Evolutionary conservation across 1,140 invertebrate species (phyloP).

Genomic region (Drosophila pseudoobscura): DNA sequence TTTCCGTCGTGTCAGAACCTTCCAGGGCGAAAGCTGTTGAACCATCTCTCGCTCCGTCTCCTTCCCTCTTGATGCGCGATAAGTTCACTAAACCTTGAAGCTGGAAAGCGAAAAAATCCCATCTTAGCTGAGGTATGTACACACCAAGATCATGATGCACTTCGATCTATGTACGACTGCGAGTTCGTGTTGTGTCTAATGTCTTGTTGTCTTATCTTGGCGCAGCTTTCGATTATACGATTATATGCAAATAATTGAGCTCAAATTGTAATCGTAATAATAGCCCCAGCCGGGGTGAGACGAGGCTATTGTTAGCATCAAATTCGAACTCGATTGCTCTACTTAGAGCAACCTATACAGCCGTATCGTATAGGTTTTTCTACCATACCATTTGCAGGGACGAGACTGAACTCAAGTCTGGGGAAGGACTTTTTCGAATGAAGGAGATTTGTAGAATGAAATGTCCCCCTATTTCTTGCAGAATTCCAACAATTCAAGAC

Average conservation of each 20-base stretch:
- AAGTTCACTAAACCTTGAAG: slow-evolving; percentile 57
- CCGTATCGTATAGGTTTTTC: slow-evolving; percentile 19
- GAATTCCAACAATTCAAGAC: too few relatives aligned
- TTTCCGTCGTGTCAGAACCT: slow-evolving; percentile 76
- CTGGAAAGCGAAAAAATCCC: slow-evolving; percentile 20
- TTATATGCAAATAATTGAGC: slow-evolving; percentile 59
- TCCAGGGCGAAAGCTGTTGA: slow-evolving; percentile 71
- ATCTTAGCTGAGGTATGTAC: slow-evolving; percentile 24
- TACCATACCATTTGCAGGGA: not conserved
- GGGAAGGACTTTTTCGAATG: slow-evolving; percentile 1
- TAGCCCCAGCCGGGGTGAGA: slow-evolving; percentile 12
- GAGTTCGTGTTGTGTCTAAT: not conserved
- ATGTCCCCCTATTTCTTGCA: too few relatives aligned
- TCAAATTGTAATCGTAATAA: slow-evolving; percentile 58
- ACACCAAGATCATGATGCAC: slow-evolving; percentile 60
- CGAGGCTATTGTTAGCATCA: slow-evolving; percentile 51
- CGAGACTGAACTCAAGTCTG: not conserved
- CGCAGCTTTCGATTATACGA: slow-evolving; percentile 53
- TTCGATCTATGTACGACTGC: slow-evolving; percentile 15
- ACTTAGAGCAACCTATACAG: slow-evolving; percentile 14
- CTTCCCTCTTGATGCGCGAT: slow-evolving; percentile 2
- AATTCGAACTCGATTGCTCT: slow-evolving; percentile 54
- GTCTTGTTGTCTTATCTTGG: slow-evolving; percentile 47
- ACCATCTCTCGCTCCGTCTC: slow-evolving; percentile 47
- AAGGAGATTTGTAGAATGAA: too few relatives aligned